Percentiles rank a stretch among this genome's conserved stretches.
These are phyloP conservation scores for Oxyura jamaicensis DNA, from an alignment of 2,113 vertebrate genomes.

Conservation along the genomic window DNA sequence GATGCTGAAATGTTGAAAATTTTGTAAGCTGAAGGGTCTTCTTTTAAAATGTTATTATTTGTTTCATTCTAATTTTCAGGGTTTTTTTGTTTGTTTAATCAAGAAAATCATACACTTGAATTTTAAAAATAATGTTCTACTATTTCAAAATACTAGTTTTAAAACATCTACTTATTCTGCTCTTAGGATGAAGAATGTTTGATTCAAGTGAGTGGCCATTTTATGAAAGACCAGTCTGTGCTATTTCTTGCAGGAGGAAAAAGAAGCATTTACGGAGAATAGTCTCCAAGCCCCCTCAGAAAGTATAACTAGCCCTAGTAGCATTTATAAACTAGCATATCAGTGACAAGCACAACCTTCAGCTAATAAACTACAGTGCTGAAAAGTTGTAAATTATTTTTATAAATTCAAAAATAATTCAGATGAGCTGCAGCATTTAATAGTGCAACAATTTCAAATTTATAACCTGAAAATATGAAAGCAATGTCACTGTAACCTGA, in stretches of 20 bases:
- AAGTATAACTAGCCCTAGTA: background rate
- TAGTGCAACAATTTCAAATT: background rate
- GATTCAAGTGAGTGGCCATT: background rate
- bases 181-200: background rate
- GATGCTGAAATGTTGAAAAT: background rate
- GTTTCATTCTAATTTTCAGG: background rate
- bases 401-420: background rate
- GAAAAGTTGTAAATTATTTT: background rate
- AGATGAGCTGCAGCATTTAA: background rate
- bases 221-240: background rate
- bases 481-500: fast-evolving
- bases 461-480: background rate
- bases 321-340: background rate
- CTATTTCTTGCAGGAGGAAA: background rate
- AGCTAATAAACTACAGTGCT: background rate
- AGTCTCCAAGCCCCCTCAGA: background rate
- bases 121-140: background rate
- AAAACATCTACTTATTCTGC: background rate
- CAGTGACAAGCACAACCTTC: background rate
- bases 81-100: background rate
- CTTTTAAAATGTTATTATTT: background rate
- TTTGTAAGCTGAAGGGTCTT: background rate
- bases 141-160: background rate
- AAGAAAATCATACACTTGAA: background rate
- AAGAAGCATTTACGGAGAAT: background rate